Evolutionary conservation across 2,113 vertebrate species (phyloP), one percentile per base, ranked within the genome.

Genomic region (Nibea coibor): DNA sequence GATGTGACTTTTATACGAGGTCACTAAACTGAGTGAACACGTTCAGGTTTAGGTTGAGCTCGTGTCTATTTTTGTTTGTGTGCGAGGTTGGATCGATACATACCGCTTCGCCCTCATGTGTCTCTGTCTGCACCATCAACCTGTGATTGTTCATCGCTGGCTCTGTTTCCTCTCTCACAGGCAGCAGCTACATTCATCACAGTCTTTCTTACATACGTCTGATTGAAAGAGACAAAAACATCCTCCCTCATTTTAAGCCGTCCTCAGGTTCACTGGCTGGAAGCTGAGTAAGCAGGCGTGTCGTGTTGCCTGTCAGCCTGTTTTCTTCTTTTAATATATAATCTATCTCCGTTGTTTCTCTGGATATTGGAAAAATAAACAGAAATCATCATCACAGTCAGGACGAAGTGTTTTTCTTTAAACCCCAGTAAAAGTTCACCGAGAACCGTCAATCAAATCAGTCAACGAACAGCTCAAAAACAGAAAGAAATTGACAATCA

Each of bases 121-220:
- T 75, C 70, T 71, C 65, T 59, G 76, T 75, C 76, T 59, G 53
- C 28, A 71, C 19, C 61, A 45, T 17, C 35, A 45, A 61, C 24
- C 12, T 35, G 3, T 45, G 62, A 80, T 68, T 61, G 61, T 79
- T 62, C 51, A 62, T 12, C 50, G 2, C 10, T 24, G 20, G 43
- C 42, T 50, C 19, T 53, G 20, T 39, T 61, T 74, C 56, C 59
- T 24, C 12, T 42, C 47, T 15, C 35, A 4, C 43, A 70, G 59
- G 67, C 42, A 67, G 77, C 61, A 66, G 73, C 42, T 71, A 59
- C 65, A 86, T 81, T 65, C 72, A 88, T 83, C 84, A 78, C 28
- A 2, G 51, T 45, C 84, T 57, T 35, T 68, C 63, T 47, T 14
- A 42, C 35, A 71, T 35, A 68, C 16, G 75, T 76, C 24, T 45